A percentile compares a stretch with the other conserved stretches of the same genome.
phyloP scores from a whole-genome alignment of 2,113 vertebrate species.

The Tachuris rubrigastra region DNA sequence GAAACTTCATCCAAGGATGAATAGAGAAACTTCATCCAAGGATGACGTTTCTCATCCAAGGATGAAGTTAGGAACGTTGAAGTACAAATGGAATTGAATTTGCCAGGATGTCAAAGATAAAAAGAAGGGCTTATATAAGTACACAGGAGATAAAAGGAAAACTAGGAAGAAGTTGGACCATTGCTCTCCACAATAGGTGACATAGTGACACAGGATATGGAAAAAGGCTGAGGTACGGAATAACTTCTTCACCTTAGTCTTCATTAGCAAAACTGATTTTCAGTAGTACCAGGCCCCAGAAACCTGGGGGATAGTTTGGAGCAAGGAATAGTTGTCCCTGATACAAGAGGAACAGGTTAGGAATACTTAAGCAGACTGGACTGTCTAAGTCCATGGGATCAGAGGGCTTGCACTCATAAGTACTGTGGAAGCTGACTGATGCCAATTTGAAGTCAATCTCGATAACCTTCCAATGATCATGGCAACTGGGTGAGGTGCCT shows the following conservation, averaged over 20 bases:
- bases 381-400: background rate
- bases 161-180: background rate
- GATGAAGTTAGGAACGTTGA: background rate
- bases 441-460: background rate
- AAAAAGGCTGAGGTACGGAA: background rate
- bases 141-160: background rate
- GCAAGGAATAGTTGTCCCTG: background rate
- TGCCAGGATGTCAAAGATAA: background rate
- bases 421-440: background rate
- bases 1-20: background rate
- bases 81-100: background rate
- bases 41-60: background rate
- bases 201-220: background rate
- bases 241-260: background rate
- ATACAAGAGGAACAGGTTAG: background rate
- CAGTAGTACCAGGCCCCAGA: background rate
- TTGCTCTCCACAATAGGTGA: background rate
- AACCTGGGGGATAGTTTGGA: background rate
- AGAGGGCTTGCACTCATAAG: fast-evolving
- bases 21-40: background rate
- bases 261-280: background rate
- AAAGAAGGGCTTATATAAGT: background rate
- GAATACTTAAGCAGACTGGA: background rate
- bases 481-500: background rate
- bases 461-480: background rate